Conservation (phyloP, 2,888 invertebrate genomes). For the Linyphia triangularis region DNA sequence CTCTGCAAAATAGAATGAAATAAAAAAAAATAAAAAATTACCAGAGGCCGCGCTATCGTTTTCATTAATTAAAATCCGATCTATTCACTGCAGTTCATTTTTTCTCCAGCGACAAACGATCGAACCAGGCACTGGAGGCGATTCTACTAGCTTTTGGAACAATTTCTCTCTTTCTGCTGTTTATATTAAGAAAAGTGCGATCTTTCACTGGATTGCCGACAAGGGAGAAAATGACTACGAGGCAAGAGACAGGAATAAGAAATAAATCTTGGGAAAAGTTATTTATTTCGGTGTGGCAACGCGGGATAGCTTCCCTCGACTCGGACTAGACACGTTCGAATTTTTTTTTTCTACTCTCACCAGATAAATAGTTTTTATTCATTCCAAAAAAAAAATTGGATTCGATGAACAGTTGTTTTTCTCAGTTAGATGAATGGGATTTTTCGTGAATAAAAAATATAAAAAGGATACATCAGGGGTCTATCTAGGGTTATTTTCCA, state of each 20-base stretch:
- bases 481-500: too few relatives aligned
- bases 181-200: neutral
- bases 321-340: constrained; percentile 15
- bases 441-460: neutral
- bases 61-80: constrained; percentile 56
- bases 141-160: neutral
- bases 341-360: constrained; percentile 9
- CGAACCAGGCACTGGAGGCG: neutral
- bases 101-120: neutral
- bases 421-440: neutral
- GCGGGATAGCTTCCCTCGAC: constrained; percentile 14
- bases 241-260: constrained; percentile 22
- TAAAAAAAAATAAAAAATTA: neutral
- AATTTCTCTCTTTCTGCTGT: constrained; percentile 18
- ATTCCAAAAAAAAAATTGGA: neutral
- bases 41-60: constrained; percentile 30
- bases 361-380: neutral
- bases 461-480: too few relatives aligned
- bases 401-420: constrained; percentile 13
- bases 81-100: constrained; percentile 21
- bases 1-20: neutral
- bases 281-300: constrained; percentile 51
- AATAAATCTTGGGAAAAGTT: constrained; percentile 37
- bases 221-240: constrained; percentile 39
- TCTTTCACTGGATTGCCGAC: constrained; percentile 37